Evolutionary conservation across 2,113 vertebrate species (phyloP).

Genomic region (Probosciger aterrimus): DNA sequence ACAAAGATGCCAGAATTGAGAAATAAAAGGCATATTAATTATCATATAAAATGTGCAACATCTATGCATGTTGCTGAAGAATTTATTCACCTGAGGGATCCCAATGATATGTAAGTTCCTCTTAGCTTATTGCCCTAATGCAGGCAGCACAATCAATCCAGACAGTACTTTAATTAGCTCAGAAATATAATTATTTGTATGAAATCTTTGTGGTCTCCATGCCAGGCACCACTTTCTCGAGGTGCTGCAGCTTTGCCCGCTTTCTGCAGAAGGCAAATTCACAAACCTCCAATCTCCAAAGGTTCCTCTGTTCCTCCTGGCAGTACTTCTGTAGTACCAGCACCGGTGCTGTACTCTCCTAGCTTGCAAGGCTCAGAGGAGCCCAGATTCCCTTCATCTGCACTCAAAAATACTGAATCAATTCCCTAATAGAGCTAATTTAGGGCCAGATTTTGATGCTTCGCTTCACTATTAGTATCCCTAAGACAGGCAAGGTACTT

Average conservation of each 20-base stretch:
- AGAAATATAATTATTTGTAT: not conserved
- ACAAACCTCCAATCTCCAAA: not conserved
- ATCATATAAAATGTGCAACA: not conserved
- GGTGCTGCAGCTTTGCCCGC: not conserved
- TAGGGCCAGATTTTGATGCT: not conserved
- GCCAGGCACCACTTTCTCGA: not conserved
- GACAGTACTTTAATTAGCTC: not conserved
- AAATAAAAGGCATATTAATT: constrained; percentile 40
- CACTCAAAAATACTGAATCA: not conserved
- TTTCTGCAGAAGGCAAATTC: not conserved
- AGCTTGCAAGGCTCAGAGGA: not conserved
- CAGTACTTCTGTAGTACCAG: not conserved
- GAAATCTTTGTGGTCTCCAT: not conserved
- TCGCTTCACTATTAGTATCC: not conserved
- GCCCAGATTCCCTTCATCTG: not conserved
- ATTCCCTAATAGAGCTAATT: not conserved
- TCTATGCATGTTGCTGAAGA: not conserved
- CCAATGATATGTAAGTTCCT: rapidly evolving
- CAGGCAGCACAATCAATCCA: not conserved
- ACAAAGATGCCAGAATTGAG: not conserved
- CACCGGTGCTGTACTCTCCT: not conserved
- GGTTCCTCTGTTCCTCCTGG: rapidly evolving
- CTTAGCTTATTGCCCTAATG: not conserved
- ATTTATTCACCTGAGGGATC: not conserved
- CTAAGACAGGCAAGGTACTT: not conserved